These are phyloP conservation scores for Etheostoma nigrum DNA, from an alignment of 2,797 vertebrate species.

Conservation along the genomic window DNA sequence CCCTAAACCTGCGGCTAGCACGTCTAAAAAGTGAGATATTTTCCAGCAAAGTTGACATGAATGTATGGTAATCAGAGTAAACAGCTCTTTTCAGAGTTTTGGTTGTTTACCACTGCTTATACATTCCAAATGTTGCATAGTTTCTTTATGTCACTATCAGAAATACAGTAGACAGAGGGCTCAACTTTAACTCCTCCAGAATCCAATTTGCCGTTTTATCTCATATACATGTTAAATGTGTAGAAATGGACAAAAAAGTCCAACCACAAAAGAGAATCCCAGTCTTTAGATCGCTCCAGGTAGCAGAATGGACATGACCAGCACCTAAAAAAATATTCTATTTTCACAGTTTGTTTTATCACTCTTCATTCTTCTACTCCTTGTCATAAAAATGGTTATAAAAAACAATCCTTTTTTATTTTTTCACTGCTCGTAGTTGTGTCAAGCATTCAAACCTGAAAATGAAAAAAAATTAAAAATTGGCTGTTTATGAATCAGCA, in stretches of 20 bases:
- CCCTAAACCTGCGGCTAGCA: too few relatives aligned
- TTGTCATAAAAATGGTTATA: conserved; percentile 28
- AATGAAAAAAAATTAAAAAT: conserved; percentile 35
- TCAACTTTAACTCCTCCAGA: conserved; percentile 33
- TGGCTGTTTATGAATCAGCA: conserved; percentile 74
- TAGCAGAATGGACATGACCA: conserved; percentile 5
- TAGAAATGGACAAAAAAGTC: conserved; percentile 31
- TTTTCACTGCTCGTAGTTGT: conserved; percentile 32
- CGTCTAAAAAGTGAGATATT: background rate
- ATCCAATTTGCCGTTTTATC: conserved; percentile 39
- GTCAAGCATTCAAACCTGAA: conserved; percentile 54
- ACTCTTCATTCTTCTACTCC: conserved; percentile 3
- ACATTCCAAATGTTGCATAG: background rate
- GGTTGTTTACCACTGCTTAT: conserved; percentile 11
- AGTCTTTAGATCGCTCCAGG: background rate
- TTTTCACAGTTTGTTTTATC: conserved; percentile 36
- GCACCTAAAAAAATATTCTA: background rate
- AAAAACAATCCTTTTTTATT: conserved; percentile 5
- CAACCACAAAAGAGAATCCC: conserved; percentile 30
- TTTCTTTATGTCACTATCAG: conserved; percentile 21
- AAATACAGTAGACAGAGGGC: conserved; percentile 21
- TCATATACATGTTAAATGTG: conserved; percentile 26
- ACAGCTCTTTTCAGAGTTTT: background rate
- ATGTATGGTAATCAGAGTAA: background rate
- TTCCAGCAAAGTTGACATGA: background rate